Base-by-base conservation (phyloP, 2,113 vertebrate species). In the Dasypus novemcinctus region DNA sequence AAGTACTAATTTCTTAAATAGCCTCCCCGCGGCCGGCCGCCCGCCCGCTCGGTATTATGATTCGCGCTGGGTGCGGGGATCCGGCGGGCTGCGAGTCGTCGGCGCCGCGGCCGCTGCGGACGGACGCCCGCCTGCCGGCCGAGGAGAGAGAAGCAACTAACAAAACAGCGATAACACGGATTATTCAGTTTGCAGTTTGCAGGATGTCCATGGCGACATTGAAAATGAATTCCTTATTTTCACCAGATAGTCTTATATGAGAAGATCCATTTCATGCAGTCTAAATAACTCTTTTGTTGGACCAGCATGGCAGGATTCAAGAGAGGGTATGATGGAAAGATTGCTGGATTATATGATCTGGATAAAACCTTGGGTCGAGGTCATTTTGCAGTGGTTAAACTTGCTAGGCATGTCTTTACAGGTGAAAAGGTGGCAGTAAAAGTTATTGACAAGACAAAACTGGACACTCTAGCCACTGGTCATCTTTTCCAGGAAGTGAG, bases 391-490 rank as follows among this genome's bases (percentile, higher is more conserved):
- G 99, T 99, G 95, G 99, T 99, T 96, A 99, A 99, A 97, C 98
- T 99, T 93, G 99, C 99, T 23, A 99, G 99, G 49, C 99, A 99
- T 38, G 99, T 99, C 97, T 99, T 99, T 80, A 99, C 99, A 9
- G 99, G 99, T 75, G 99, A 99, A 97, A 99, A 99, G 97, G 99
- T 99, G 97, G 99, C 99, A 1, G 99, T 99, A 9, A 99, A 99
- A 97, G 99, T 99, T 41, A 99, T 99, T 41, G 99, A 99, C 98
- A 99, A 99, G 98, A 99, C 99, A 63, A 99, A 99, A 97, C 97
- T 99, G 95, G 99, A 99, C 98, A 98, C 99, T 2, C 98, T 99
- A 0, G 99, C 99, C 46, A 99, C 99, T 0, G 99, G 99, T 1
- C 99, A 99, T 96, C 99, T 99, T 25, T 99, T 99, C 97, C 99